Evolutionary conservation across 2,113 vertebrate species (phyloP).

Genomic region (Pangasianodon hypophthalmus): DNA sequence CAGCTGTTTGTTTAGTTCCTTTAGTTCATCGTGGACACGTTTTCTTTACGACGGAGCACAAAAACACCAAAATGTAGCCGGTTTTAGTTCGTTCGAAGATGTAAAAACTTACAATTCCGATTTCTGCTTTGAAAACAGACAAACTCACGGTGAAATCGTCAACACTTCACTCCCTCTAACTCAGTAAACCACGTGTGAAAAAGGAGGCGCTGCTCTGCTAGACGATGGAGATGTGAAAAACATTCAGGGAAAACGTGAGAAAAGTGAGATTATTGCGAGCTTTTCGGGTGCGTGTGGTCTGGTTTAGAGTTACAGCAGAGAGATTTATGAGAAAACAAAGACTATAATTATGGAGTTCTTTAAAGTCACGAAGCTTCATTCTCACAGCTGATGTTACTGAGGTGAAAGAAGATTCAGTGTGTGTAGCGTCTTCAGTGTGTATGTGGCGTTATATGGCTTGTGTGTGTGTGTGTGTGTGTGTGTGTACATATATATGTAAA

Average conservation of each 20-base stretch:
- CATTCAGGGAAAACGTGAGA: background rate
- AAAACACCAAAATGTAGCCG: background rate
- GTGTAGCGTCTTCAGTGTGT: too few relatives aligned
- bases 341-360: background rate
- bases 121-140: background rate
- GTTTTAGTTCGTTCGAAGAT: background rate
- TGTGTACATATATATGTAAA: too few relatives aligned
- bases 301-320: background rate
- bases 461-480: too few relatives aligned
- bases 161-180: background rate
- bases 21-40: too few relatives aligned
- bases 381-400: background rate
- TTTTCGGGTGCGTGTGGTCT: background rate
- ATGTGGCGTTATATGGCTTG: too few relatives aligned
- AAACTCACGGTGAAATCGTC: background rate
- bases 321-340: conserved; percentile 1
- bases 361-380: background rate
- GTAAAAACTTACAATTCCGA: background rate
- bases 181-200: background rate
- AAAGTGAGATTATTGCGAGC: background rate
- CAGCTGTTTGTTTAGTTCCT: too few relatives aligned
- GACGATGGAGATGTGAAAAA: background rate
- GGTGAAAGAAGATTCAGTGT: background rate
- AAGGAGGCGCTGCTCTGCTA: background rate
- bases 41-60: background rate